Evolutionary conservation across 2,888 invertebrate species (phyloP), one percentile per base, ranked within the genome.

Genomic region (Alentia gelatinosa): DNA sequence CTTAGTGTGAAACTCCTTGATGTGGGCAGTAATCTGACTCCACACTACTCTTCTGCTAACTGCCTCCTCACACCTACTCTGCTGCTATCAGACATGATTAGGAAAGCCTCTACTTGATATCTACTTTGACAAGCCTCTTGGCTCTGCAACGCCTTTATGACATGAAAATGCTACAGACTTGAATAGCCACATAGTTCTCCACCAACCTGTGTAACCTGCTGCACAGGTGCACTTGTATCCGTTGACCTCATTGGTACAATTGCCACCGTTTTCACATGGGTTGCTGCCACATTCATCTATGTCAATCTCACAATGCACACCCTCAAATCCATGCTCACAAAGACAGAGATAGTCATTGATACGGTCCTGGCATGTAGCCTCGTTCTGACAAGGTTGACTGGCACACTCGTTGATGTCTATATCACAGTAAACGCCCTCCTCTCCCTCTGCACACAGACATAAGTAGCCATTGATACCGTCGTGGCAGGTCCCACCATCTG

Each of bases 361-460:
- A 7, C 74, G 33, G 37, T 90, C 99, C 74, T 92, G 90, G 95
- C 98, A 99, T 83, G 97, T 97, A 40, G 98, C 98, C 0, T 98
- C 98, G 94, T 98, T 99, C 95, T 98, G 98, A 95, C 99, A 99
- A 47, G 99, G 99, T 94, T 98, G 98, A n/a, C 98, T 98, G 5
- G 98, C 98, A 75, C 93, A 93, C 90, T 93, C 93, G 83, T 93
- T 90, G 40, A 93, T 91, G 23, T 93, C 90, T n/a, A 50, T 89
- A 30, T 91, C 90, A 91, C 93, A 93, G 63, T 89, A 26, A 19
- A 56, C 47, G 26, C 9, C 88, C 84, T 56, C 92, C 56, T 19
- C 37, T 7, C 86, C 92, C 92, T 7, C 91, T 90, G 26, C 75
- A 75, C 75, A 75, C 75, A 35, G 75, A 91, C 94, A 94, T 15